Conservation (phyloP, 2,888 invertebrate species). For the Lasioglossum oenotherae region DNA sequence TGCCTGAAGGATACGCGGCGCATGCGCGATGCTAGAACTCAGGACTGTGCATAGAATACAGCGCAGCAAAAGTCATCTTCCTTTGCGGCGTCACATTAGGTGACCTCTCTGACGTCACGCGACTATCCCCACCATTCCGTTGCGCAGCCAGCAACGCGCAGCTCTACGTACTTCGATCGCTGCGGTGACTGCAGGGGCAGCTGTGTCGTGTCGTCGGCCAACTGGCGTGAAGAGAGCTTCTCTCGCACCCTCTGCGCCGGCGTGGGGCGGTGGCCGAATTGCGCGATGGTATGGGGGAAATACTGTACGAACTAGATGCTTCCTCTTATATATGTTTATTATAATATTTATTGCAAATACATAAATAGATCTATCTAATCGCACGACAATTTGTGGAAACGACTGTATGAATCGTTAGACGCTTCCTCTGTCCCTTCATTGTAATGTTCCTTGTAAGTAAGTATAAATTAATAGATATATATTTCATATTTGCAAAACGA, state of each 20-base stretch:
- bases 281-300: background rate
- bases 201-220: background rate
- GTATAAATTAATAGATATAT: background rate
- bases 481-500: background rate
- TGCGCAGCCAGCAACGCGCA: background rate
- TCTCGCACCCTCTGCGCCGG: background rate
- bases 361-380: background rate
- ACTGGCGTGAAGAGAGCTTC: background rate
- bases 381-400: background rate
- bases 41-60: slow-evolving; percentile 33
- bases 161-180: background rate
- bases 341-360: background rate
- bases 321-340: background rate
- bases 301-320: background rate
- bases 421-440: background rate
- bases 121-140: background rate
- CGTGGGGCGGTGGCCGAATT: background rate
- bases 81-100: background rate
- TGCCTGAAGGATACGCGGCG: slow-evolving; percentile 2
- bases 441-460: background rate
- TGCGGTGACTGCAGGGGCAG: background rate
- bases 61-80: background rate
- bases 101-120: background rate
- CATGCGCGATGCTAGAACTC: slow-evolving; percentile 10
- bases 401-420: background rate